Percentiles rank a stretch among this genome's conserved stretches.
phyloP scores from a whole-genome alignment of 2,797 vertebrate genomes.

The Euthynnus affinis region DNA sequence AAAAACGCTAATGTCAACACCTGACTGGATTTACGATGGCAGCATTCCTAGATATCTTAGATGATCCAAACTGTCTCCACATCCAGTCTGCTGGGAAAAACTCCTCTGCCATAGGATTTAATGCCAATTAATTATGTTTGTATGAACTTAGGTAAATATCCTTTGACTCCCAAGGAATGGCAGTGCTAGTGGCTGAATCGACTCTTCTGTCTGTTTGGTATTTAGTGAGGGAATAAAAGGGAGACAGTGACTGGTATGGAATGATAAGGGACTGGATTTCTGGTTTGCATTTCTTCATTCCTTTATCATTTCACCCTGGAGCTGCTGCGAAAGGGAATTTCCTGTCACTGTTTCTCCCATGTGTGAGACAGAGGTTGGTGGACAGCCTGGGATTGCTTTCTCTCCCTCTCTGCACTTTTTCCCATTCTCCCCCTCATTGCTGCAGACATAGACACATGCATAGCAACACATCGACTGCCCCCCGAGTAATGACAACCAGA shows the following conservation, averaged over 20 bases:
- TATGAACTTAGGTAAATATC: conserved; percentile 65
- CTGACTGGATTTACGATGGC: conserved; percentile 69
- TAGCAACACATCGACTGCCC: conserved; percentile 83
- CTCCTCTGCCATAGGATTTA: conserved; percentile 59
- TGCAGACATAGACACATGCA: conserved; percentile 84
- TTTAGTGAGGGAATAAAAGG: conserved; percentile 71
- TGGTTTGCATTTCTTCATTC: conserved; percentile 87
- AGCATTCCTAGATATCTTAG: conserved; percentile 63
- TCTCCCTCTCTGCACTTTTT: conserved; percentile 56
- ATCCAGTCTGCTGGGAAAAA: conserved; percentile 46
- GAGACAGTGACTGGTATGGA: conserved; percentile 68
- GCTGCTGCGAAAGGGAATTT: conserved; percentile 86
- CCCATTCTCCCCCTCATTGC: conserved; percentile 69
- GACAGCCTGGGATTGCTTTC: conserved; percentile 76
- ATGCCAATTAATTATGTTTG: conserved; percentile 72
- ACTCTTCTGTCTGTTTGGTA: conserved; percentile 57
- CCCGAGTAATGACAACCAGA: conserved; percentile 88
- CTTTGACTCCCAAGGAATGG: conserved; percentile 63
- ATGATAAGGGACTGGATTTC: conserved; percentile 85
- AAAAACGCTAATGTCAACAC: conserved; percentile 69
- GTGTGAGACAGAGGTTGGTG: conserved; percentile 87
- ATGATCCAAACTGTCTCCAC: conserved; percentile 64
- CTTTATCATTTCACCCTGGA: conserved; percentile 87
- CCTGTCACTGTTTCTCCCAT: conserved; percentile 88
- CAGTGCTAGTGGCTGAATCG: conserved; percentile 63